Conservation (phyloP, 2,888 invertebrate species). For the Diaperis boleti region DNA sequence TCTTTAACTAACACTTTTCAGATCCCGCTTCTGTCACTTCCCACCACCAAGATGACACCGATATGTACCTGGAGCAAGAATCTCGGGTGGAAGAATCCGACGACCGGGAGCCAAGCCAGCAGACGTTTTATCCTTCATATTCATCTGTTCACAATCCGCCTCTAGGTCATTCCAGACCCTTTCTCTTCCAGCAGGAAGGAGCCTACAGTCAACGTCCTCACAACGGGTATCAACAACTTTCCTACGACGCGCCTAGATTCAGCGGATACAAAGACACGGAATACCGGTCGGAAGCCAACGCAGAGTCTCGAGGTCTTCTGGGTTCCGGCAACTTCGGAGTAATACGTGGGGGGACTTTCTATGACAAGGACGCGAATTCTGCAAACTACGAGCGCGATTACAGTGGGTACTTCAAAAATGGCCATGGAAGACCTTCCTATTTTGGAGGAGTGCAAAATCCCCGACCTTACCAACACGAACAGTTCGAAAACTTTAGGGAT, state of each 20-base stretch:
- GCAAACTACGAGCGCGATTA: slow-evolving; percentile 67
- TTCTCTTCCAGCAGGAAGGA: slow-evolving; percentile 72
- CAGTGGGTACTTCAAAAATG: slow-evolving; percentile 75
- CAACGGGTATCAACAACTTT: slow-evolving; percentile 57
- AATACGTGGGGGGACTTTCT: slow-evolving; percentile 88
- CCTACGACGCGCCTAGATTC: slow-evolving; percentile 61
- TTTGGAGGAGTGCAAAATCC: slow-evolving; percentile 72
- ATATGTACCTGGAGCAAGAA: slow-evolving; percentile 32
- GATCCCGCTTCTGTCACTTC: background rate
- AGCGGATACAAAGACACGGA: slow-evolving; percentile 58
- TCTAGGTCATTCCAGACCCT: slow-evolving; percentile 73
- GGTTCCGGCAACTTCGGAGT: slow-evolving; percentile 91
- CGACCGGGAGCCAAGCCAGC: slow-evolving; percentile 43
- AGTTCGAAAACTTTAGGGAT: slow-evolving; percentile 90
- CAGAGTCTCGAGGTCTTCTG: slow-evolving; percentile 71
- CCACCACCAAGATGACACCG: slow-evolving; percentile 13
- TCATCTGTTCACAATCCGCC: slow-evolving; percentile 68
- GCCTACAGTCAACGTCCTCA: slow-evolving; percentile 73
- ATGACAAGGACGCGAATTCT: slow-evolving; percentile 73
- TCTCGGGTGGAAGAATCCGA: slow-evolving; percentile 43
- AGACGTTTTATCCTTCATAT: slow-evolving; percentile 85
- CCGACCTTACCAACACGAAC: slow-evolving; percentile 82
- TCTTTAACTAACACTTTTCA: background rate
- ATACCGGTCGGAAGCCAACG: slow-evolving; percentile 43
- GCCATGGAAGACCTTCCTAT: slow-evolving; percentile 78